Percentiles rank a stretch among this genome's conserved stretches.
These are phyloP conservation scores for Bothrops jararaca DNA, from an alignment of 2,113 vertebrate species.

Conservation along the genomic window DNA sequence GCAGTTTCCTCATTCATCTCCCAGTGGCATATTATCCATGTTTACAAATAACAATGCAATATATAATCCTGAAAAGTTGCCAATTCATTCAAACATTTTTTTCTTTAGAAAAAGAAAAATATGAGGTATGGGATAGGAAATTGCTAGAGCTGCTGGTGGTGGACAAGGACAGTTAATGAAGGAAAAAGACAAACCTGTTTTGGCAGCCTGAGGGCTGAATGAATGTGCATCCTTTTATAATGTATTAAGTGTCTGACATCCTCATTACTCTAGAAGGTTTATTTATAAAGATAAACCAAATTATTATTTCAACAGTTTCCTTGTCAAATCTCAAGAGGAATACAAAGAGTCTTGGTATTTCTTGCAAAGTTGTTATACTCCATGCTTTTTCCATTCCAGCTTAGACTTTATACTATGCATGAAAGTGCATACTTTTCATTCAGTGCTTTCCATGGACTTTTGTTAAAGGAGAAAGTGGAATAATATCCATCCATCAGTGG, in stretches of 20 bases:
- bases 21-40: not conserved
- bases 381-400: not conserved
- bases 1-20: not conserved
- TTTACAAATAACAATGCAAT: not conserved
- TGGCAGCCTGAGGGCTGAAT: not conserved
- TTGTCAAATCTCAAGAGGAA: not conserved
- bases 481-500: not conserved
- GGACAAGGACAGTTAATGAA: not conserved
- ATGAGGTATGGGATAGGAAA: not conserved
- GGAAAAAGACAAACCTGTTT: not conserved
- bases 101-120: not conserved
- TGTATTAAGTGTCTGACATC: not conserved
- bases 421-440: not conserved
- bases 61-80: not conserved
- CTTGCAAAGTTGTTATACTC: not conserved
- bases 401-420: not conserved
- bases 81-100: not conserved
- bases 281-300: not conserved
- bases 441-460: not conserved
- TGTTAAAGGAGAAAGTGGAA: not conserved
- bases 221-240: not conserved
- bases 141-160: too few species aligned
- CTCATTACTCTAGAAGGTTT: not conserved
- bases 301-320: not conserved
- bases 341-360: not conserved